These are phyloP conservation scores for Coboldia fuscipes DNA, from an alignment of 1,140 invertebrate species.

Conservation along the genomic window DNA sequence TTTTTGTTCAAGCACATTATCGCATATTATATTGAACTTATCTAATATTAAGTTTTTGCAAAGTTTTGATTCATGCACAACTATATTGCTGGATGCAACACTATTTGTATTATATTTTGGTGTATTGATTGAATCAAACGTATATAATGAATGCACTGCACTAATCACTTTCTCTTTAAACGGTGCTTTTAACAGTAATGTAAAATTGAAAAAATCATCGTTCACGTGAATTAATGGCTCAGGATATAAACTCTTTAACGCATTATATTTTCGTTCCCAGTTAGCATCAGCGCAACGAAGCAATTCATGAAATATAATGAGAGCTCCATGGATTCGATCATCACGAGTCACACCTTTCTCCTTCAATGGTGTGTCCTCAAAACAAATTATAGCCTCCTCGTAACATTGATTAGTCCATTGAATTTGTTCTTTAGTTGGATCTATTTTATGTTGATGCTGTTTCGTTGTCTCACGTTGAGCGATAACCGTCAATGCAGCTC, in stretches of 20 bases:
- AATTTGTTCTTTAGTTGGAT: constrained; percentile 48
- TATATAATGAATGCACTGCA: constrained; percentile 5
- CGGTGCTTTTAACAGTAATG: constrained; percentile 21
- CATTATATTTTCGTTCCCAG: constrained; percentile 64
- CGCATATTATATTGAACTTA: constrained; percentile 66
- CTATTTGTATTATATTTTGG: constrained; percentile 8
- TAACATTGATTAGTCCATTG: constrained; percentile 71
- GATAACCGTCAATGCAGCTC: constrained; percentile 83
- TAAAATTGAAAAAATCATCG: constrained; percentile 14
- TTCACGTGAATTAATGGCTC: constrained; percentile 20
- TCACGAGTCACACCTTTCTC: constrained; percentile 67
- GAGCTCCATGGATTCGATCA: constrained; percentile 79
- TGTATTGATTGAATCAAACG: constrained; percentile 5
- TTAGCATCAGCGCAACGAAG: constrained; percentile 76
- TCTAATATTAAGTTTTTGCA: constrained; percentile 67
- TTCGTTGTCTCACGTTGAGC: constrained; percentile 83
- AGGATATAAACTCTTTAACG: constrained; percentile 28
- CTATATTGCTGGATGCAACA: constrained; percentile 6
- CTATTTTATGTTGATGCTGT: too few relatives aligned
- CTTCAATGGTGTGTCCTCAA: constrained; percentile 38
- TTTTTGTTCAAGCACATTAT: constrained; percentile 56
- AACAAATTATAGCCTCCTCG: constrained; percentile 64
- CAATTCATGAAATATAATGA: constrained; percentile 88
- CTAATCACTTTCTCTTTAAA: constrained; percentile 14
- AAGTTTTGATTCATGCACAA: constrained; percentile 60